Evolutionary conservation across 2,797 vertebrate species (phyloP).

Genomic region (Apogon hyalosoma): DNA sequence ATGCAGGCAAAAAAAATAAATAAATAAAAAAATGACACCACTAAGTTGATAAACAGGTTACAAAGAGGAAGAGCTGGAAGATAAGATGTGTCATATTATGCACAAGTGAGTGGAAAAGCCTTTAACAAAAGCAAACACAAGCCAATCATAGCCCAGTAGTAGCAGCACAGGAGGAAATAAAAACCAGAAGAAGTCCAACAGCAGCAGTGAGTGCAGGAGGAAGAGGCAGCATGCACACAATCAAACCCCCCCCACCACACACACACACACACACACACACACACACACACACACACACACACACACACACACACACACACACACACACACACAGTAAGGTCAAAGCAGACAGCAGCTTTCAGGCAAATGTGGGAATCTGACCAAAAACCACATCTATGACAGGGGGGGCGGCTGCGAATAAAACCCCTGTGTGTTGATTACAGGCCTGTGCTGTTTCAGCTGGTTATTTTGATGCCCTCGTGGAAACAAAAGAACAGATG

Average conservation of each 20-base stretch:
- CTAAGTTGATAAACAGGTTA: constrained; percentile 49
- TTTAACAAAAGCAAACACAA: constrained; percentile 16
- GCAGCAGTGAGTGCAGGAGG: constrained; percentile 19
- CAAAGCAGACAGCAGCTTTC: constrained; percentile 32
- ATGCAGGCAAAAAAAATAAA: too few species aligned
- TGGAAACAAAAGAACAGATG: constrained; percentile 77
- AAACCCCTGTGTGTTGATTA: constrained; percentile 16
- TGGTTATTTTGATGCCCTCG: constrained; percentile 49
- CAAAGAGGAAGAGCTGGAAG: constrained; percentile 15
- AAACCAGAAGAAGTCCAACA: neutral
- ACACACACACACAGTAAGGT: constrained; percentile 64
- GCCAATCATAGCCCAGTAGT: constrained; percentile 2
- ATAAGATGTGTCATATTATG: constrained; percentile 7
- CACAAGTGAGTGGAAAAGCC: neutral
- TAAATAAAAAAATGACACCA: constrained; percentile 53
- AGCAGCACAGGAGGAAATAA: neutral
- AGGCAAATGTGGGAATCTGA: constrained; percentile 23
- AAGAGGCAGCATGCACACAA: constrained; percentile 1
- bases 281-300: too few species aligned
- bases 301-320: too few species aligned
- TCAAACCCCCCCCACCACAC: too few species aligned
- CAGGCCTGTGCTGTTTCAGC: constrained; percentile 21
- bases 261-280: too few species aligned
- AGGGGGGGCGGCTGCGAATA: too few species aligned
- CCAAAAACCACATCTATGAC: too few species aligned